Conservation (phyloP, 2,113 vertebrate species). For the Myrmecophaga tridactyla region DNA sequence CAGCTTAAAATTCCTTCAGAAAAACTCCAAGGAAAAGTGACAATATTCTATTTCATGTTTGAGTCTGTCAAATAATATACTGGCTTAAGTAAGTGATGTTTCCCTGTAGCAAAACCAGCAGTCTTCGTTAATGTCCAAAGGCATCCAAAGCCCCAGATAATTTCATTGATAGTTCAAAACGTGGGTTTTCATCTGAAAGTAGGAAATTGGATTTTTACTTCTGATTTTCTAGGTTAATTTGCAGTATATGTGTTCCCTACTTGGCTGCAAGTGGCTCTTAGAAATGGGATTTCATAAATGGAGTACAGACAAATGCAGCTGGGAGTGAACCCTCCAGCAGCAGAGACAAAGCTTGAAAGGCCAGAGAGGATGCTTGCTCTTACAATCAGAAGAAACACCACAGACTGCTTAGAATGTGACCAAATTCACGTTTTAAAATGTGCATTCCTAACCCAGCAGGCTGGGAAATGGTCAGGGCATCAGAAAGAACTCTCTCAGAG, state of each 20-base stretch:
- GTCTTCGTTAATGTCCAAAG: slow-evolving; percentile 20
- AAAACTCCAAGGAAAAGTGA: slow-evolving; percentile 29
- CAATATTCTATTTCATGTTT: background rate
- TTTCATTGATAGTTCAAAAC: background rate
- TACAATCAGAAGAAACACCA: background rate
- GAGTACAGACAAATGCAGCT: background rate
- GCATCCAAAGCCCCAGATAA: background rate
- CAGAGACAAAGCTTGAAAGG: background rate
- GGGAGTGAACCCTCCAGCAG: accelerated
- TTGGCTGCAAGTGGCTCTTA: background rate
- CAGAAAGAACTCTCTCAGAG: background rate
- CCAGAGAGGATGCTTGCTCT: background rate
- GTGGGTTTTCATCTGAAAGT: background rate
- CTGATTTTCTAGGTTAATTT: slow-evolving; percentile 37
- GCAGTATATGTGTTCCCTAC: background rate
- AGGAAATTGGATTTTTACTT: background rate
- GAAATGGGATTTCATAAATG: background rate
- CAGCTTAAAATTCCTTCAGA: background rate
- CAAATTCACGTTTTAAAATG: background rate
- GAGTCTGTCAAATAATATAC: slow-evolving; percentile 22
- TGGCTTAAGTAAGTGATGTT: slow-evolving; percentile 11
- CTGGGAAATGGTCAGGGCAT: background rate
- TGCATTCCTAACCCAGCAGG: background rate
- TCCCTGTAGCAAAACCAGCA: background rate
- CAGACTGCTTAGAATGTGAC: background rate